Evolutionary conservation across 2,113 vertebrate species (phyloP), one percentile per base, ranked within the genome.

Genomic region (Hippolais icterina): DNA sequence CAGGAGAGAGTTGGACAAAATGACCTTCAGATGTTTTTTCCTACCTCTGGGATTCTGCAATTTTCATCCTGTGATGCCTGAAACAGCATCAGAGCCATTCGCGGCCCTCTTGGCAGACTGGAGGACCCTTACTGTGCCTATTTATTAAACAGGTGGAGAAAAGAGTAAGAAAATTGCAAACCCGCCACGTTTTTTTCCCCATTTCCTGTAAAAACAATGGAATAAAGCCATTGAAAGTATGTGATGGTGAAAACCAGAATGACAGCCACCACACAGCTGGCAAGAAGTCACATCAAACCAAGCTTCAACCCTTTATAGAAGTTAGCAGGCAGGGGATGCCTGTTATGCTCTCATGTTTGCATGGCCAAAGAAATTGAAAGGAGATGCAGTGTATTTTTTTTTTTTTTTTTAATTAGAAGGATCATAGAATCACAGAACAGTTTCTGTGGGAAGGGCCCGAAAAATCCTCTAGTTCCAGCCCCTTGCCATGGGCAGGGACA

Each of bases 351-450:
- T 33, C 15, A 29, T 70, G 21, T 46, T 93, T 56, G 12, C 6
- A n/a, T 2, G 11, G 39, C 12, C 59, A 47, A 66, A 79, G 11
- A 63, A 79, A 70, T 2, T 6, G 19, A 80, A 9, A 61, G 18
- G 9, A 78, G 29, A 3, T 13, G 0, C 13, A 76, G 12, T 1
- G 37, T 0, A 33, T 4, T 12, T 15, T 37, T 15, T 35, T 44
- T 25, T 9, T 11, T 52, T 24, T 52, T 64, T 76, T 13, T 16
- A n/a, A 37, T 69, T 54, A 71, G 23, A 83, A 66, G 37, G 69
- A 37, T 18, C 22, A 57, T 8, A 52, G 27, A 42, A 35, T 50
- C 31, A 22, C 33, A 22, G 11, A 59, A 68, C 0, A 1, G 15
- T n/a, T 74, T 54, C 14, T 33, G 2, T 37, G 52, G 46, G 33